These are phyloP conservation scores for Paradoxurus hermaphroditus DNA, from an alignment of 2,113 vertebrate genomes.

Conservation along the genomic window DNA sequence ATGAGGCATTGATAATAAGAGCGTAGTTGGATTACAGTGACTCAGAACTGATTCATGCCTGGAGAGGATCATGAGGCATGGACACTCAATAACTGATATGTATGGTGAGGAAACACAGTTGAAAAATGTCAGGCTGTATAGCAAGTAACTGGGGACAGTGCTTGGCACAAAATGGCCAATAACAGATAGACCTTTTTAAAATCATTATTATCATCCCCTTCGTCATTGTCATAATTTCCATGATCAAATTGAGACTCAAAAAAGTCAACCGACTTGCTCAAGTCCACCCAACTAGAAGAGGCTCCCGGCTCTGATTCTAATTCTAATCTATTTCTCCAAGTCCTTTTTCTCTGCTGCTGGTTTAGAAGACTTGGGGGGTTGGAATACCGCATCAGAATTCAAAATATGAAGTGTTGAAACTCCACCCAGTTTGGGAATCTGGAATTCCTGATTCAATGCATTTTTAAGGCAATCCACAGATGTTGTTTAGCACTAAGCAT, in stretches of 20 bases:
- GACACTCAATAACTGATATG: neutral
- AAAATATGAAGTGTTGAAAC: constrained; percentile 15
- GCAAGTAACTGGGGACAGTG: neutral
- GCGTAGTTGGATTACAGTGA: neutral
- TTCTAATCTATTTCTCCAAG: neutral
- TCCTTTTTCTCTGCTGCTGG: neutral
- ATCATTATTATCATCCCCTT: neutral
- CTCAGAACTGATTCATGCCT: neutral
- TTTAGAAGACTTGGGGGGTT: neutral
- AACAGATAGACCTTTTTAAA: neutral
- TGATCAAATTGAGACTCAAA: neutral
- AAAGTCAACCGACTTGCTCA: neutral
- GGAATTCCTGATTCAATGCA: constrained; percentile 8
- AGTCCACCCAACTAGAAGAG: neutral
- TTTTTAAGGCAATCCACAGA: constrained; percentile 24
- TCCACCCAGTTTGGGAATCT: constrained; percentile 34
- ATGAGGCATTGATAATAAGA: neutral
- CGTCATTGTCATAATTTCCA: neutral
- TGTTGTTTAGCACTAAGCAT: neutral
- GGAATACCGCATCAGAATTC: neutral
- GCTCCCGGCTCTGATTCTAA: neutral
- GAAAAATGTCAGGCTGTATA: neutral
- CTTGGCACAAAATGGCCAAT: neutral
- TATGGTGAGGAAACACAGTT: neutral
- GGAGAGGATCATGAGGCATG: neutral